Evolutionary conservation across 2,888 invertebrate species (phyloP).

Genomic region (Gymnoscelis rufifasciata): DNA sequence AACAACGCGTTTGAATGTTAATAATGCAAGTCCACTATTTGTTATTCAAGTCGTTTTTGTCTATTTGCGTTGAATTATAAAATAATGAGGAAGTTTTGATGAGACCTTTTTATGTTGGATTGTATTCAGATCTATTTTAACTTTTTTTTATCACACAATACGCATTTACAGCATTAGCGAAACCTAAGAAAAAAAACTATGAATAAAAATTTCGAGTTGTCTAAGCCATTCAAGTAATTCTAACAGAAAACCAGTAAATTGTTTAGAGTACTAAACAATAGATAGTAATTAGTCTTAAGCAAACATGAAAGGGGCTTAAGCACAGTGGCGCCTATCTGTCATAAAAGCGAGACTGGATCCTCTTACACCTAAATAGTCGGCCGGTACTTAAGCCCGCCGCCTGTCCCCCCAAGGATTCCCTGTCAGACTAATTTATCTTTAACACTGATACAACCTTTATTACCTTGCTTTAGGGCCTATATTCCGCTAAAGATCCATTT

Average conservation of each 20-base stretch:
- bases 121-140: too few species aligned
- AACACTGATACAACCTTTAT: conserved; percentile 17
- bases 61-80: too few species aligned
- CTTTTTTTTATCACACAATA: too few species aligned
- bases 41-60: background rate
- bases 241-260: too few species aligned
- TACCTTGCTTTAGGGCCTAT: conserved; percentile 21
- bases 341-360: conserved; percentile 9
- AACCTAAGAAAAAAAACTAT: too few species aligned
- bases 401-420: conserved; percentile 32
- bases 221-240: too few species aligned
- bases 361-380: conserved; percentile 20
- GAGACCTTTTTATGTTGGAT: too few species aligned
- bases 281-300: background rate
- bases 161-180: too few species aligned
- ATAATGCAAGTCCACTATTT: background rate
- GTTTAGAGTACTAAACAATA: too few species aligned
- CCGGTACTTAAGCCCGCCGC: conserved; percentile 37
- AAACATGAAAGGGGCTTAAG: background rate
- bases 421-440: conserved; percentile 21
- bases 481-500: too few species aligned
- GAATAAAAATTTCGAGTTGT: too few species aligned
- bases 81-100: too few species aligned
- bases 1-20: background rate
- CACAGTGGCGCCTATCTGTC: conserved; percentile 1